phyloP scores from a whole-genome alignment of 2,888 invertebrate genomes.

The Notodonta ziczac region DNA sequence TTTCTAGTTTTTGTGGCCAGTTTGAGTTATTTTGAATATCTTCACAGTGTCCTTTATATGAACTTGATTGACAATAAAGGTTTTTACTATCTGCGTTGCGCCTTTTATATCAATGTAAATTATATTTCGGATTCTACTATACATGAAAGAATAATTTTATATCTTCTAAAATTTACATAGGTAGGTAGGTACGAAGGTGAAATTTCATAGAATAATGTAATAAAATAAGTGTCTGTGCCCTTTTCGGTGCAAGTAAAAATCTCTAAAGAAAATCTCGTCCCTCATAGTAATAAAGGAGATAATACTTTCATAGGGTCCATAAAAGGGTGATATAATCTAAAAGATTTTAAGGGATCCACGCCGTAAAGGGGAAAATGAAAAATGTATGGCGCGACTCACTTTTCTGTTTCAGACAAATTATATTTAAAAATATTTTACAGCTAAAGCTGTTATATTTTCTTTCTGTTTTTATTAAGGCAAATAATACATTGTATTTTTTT shows the following conservation, averaged over 20 bases:
- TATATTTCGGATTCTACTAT: too few species aligned
- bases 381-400: conserved; percentile 13
- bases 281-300: conserved; percentile 23
- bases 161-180: too few species aligned
- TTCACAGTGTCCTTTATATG: conserved; percentile 13
- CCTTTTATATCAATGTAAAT: neutral
- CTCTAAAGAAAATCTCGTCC: conserved; percentile 10
- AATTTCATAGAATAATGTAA: too few species aligned
- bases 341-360: conserved; percentile 18
- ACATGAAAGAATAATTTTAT: too few species aligned
- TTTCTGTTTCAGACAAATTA: conserved; percentile 9
- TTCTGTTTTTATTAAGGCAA: too few species aligned
- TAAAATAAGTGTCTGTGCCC: too few species aligned
- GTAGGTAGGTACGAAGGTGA: too few species aligned
- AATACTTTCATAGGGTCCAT: conserved; percentile 14
- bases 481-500: too few species aligned
- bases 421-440: too few species aligned
- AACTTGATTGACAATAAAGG: conserved; percentile 15
- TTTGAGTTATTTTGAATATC: conserved; percentile 20
- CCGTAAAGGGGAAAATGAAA: conserved; percentile 22
- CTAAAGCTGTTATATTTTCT: too few species aligned
- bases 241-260: too few species aligned
- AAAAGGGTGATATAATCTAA: conserved; percentile 19
- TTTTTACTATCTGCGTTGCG: neutral
- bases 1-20: conserved; percentile 14